Base-by-base conservation (phyloP, 1,140 invertebrate species). In the Eumeta japonica region DNA sequence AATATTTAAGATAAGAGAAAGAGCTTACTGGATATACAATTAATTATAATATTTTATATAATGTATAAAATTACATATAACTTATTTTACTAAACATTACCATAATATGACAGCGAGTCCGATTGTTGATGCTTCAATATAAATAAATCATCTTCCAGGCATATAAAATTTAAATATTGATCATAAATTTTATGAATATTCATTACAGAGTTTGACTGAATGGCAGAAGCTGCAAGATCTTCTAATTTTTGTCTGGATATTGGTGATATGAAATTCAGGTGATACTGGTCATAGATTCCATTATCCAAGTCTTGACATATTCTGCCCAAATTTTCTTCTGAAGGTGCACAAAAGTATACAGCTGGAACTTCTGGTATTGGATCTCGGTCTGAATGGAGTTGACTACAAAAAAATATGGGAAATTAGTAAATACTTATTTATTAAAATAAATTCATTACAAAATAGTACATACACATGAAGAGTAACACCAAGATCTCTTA, bases 111-210 rank as follows among this genome's bases (percentile, higher is more conserved):
- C 43, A 97, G 80, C 19, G 82, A 66, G 50, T 96, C 91, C 53
- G 89, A 89, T 55, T 92, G 90, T 70, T 95, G 92, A 72, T 97
- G 90, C 61, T 88, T 86, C 38, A 99, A 77, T 42, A 94, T 85
- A 75, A 98, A 99, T 70, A 99, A 82, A 66, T 99, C 94, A 75
- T 99, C 94, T 81, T 99, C 97, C 37, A 99, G 76, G 17, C 90
- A 91, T 53, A 99, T 98, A 63, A 99, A 99, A 78, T 98, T 98
- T 18, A 98, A 79, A 82, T 98, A 98, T 70, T 99, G 97, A 75
- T 97, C 94, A 72, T 85, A 96, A 20, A 97, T 89, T 77, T 97
- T 98, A 36, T 94, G 89, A 36, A 99, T 92, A 65, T 89, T 88
- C 18, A 88, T 81, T 13, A 94, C 90, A 55, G 86, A 88, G 56